Percentiles rank a stretch among this genome's conserved stretches.
phyloP scores from a whole-genome alignment of 2,888 invertebrate genomes.

The Amblyjoppa proteus region DNA sequence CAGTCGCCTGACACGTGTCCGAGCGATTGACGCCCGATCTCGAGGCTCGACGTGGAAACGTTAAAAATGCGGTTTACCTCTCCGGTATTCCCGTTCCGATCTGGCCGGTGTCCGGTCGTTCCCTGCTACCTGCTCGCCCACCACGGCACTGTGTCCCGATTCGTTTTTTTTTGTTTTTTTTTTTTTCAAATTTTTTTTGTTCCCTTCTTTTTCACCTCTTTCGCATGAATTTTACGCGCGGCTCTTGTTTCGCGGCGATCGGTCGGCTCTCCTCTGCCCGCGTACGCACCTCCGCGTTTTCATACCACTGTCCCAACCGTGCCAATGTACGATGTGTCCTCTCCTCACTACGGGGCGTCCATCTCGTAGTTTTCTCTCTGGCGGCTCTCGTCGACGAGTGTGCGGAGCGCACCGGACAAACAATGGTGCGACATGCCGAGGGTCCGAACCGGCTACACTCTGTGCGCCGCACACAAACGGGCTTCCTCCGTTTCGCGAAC shows the following conservation, averaged over 20 bases:
- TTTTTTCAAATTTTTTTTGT: neutral
- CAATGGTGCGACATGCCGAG: constrained; percentile 70
- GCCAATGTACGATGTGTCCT: neutral
- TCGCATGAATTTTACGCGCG: constrained; percentile 22
- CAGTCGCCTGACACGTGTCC: constrained; percentile 61
- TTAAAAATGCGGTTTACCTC: constrained; percentile 59
- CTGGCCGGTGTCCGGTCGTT: constrained; percentile 30
- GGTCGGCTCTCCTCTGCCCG: neutral
- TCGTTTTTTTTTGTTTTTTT: neutral
- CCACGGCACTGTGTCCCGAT: constrained; percentile 4
- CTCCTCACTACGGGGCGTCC: constrained; percentile 34
- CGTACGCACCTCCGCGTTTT: constrained; percentile 10
- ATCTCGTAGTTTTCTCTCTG: constrained; percentile 41
- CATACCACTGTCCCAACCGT: neutral
- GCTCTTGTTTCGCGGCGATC: neutral
- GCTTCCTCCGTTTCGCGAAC: constrained; percentile 72
- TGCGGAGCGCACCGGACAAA: constrained; percentile 71
- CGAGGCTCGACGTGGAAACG: constrained; percentile 52
- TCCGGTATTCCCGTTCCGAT: constrained; percentile 24
- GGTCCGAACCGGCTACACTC: constrained; percentile 31
- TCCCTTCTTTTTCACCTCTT: neutral
- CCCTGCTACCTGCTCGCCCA: constrained; percentile 31
- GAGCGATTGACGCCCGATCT: constrained; percentile 52
- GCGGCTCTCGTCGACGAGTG: constrained; percentile 46
- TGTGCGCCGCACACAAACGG: constrained; percentile 56